phyloP scores from a whole-genome alignment of 2,888 invertebrate species.

The Hyposoter didymator region DNA sequence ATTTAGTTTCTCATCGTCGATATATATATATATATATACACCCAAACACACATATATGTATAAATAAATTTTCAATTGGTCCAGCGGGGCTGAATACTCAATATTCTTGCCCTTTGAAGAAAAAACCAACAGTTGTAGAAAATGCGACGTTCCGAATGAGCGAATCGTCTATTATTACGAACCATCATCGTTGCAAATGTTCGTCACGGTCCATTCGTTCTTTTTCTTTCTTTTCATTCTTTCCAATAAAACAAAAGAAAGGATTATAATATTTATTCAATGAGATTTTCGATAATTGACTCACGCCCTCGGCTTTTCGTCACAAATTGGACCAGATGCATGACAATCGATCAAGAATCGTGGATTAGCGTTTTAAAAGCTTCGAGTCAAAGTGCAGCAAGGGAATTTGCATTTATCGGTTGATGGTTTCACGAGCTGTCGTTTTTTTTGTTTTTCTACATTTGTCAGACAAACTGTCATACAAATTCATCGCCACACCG shows the following conservation, averaged over 20 bases:
- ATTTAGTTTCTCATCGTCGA: conserved; percentile 36
- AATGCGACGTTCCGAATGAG: conserved; percentile 27
- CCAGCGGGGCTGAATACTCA: conserved; percentile 15
- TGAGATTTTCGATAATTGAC: background rate
- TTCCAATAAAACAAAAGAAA: conserved; percentile 55
- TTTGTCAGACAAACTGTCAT: no score
- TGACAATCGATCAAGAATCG: no score
- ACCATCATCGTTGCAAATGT: conserved; percentile 33
- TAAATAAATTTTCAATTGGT: conserved; percentile 14
- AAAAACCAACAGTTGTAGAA: conserved; percentile 38
- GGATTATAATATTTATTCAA: conserved; percentile 33
- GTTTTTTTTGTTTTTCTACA: no score
- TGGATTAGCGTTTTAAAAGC: no score
- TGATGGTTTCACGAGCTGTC: no score
- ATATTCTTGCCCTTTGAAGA: conserved; percentile 31
- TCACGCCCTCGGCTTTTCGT: background rate
- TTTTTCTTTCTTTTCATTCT: conserved; percentile 43
- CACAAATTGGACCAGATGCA: no score
- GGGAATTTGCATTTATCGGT: no score
- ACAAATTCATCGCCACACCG: no score
- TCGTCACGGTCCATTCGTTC: conserved; percentile 23
- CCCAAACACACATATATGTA: background rate
- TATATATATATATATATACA: conserved; percentile 29
- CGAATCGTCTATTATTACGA: conserved; percentile 30
- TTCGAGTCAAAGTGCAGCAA: no score